Conservation (phyloP, 2,113 vertebrate species). For the Pholis gunnellus region DNA sequence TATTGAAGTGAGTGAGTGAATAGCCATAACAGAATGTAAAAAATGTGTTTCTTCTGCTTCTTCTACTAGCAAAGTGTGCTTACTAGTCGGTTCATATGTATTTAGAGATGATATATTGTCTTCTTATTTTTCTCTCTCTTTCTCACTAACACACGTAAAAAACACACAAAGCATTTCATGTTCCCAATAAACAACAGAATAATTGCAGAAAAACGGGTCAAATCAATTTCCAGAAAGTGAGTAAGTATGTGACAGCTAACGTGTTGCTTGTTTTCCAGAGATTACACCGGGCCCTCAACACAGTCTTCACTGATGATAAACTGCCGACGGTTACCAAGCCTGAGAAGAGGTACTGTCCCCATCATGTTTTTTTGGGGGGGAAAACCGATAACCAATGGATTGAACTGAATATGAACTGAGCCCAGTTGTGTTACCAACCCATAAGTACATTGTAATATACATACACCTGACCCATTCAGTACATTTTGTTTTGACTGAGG, state of each 20-base stretch:
- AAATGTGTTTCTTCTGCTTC: neutral
- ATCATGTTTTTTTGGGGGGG: neutral
- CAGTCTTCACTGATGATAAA: constrained; percentile 92
- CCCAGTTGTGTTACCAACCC: too few species aligned
- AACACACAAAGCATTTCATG: neutral
- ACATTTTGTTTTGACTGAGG: constrained; percentile 19
- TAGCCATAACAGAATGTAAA: neutral
- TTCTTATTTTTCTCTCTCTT: neutral
- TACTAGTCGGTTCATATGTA: neutral
- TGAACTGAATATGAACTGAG: constrained; percentile 20
- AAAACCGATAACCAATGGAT: neutral
- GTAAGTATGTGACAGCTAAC: neutral
- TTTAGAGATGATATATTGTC: neutral
- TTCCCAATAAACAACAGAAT: neutral
- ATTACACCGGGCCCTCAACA: constrained; percentile 94
- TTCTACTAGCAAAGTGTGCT: neutral
- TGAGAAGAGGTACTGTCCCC: constrained; percentile 89
- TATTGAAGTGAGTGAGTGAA: neutral
- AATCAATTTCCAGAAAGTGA: neutral
- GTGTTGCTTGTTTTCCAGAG: constrained; percentile 84
- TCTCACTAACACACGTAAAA: neutral
- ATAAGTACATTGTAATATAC: too few species aligned
- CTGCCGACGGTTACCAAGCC: constrained; percentile 86
- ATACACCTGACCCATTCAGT: constrained; percentile 21
- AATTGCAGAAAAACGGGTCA: neutral